Evolutionary conservation across 2,888 invertebrate genomes (phyloP).

Genomic region (Acanthopleura granulata): DNA sequence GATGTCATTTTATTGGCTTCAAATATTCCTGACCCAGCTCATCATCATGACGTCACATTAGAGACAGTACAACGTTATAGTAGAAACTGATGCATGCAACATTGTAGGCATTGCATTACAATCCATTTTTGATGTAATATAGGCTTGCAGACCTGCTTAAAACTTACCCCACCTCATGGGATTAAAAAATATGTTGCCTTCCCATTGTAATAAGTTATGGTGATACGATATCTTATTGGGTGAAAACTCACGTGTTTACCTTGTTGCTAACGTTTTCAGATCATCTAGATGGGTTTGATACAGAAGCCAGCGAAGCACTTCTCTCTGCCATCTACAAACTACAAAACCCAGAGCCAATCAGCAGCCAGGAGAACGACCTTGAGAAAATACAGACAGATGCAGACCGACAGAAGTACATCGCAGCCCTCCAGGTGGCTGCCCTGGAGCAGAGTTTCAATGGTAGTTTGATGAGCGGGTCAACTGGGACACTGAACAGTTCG

Average conservation of each 20-base stretch:
- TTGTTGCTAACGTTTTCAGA: background rate
- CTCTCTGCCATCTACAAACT: conserved; percentile 6
- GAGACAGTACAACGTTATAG: too few relatives aligned
- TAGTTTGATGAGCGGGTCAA: conserved; percentile 5
- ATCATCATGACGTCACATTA: too few relatives aligned
- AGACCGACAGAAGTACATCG: conserved; percentile 6
- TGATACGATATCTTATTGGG: too few relatives aligned
- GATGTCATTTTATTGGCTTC: too few relatives aligned
- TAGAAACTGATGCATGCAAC: too few relatives aligned
- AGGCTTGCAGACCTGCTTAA: too few relatives aligned
- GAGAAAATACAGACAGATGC: conserved; percentile 15
- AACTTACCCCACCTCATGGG: too few relatives aligned
- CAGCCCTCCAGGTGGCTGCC: conserved; percentile 17
- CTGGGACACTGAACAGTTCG: background rate
- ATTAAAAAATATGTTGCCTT: too few relatives aligned
- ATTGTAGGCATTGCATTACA: too few relatives aligned
- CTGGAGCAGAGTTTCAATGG: conserved; percentile 8
- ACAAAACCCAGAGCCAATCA: conserved; percentile 14
- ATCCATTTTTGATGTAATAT: too few relatives aligned
- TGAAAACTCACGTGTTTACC: background rate
- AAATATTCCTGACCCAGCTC: too few relatives aligned
- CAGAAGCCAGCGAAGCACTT: background rate
- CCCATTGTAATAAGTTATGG: too few relatives aligned
- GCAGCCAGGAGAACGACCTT: conserved; percentile 4
- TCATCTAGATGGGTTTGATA: background rate